Evolutionary conservation across 2,888 invertebrate genomes (phyloP), one percentile per base, ranked within the genome.

Genomic region (Electrophaes corylata): DNA sequence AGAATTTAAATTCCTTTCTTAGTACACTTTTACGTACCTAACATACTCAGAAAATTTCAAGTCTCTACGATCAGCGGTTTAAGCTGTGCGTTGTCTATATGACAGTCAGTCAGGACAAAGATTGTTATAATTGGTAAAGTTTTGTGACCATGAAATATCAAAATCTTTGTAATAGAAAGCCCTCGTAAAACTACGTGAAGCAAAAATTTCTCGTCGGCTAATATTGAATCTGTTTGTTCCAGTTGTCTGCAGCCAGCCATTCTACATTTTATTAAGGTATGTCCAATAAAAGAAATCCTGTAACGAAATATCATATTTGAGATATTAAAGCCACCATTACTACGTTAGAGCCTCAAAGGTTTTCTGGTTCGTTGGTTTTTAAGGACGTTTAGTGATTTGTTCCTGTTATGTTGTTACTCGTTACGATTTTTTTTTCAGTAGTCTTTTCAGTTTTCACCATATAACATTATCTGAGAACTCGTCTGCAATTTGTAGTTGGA

Each of bases 221-320:
- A 59, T 54, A 57, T 49, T 4, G 26, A 51, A 48, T 45, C 14
- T 51, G 50, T 58, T 55, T 58, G 60, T 64, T 64, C 35, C 64
- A 64, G 64, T 57, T 60, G 57, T 31, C 45, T 52, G 52, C 53
- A 37, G 33, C 37, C 56, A 20, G 31, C 56, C 41, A 11, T 39
- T 40, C 49, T 40, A 43, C n/a, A 55, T 48, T 51, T 47, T 46
- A 57, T 54, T 60, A 51, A 64, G 64, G 64, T 64, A 64, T 20
- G 64, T 48, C 47, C 37, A 53, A 60, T 51, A 47, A 47, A 47
- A 33, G 47, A 11, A 31, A 49, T 43, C 41, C 47, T 44, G 46
- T 50, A 18, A 39, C 26, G 16, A 39, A 39, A 50, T 47, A 40
- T 52, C 26, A 44, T 51, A 51, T 44, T 49, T 31, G 33, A 37